Percentiles rank a stretch among this genome's conserved stretches.
phyloP scores from a whole-genome alignment of 2,888 invertebrate species.

The Drosophila melanocephala region DNA sequence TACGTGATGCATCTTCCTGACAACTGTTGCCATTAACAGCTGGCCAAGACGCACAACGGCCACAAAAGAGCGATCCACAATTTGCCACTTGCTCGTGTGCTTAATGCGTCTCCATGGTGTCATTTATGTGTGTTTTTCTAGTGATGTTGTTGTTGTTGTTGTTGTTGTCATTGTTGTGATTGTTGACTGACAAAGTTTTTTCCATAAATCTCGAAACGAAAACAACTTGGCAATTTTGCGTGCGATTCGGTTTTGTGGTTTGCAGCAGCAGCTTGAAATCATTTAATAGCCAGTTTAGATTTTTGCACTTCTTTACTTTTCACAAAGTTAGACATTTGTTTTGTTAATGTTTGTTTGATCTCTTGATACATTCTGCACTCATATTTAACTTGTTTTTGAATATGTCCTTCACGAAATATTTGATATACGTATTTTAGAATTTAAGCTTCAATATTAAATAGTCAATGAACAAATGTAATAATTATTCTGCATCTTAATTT shows the following conservation, averaged over 20 bases:
- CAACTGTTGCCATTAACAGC: conserved; percentile 82
- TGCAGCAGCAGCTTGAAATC: conserved; percentile 32
- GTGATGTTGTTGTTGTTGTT: conserved; percentile 36
- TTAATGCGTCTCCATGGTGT: conserved; percentile 74
- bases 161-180: conserved; percentile 33
- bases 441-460: not conserved
- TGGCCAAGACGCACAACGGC: conserved; percentile 43
- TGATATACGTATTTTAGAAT: fast-evolving
- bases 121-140: conserved; percentile 47
- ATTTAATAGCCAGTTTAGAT: conserved; percentile 38
- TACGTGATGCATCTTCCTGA: conserved; percentile 52
- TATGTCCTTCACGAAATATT: not conserved
- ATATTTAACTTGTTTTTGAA: not conserved
- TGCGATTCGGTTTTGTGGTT: conserved; percentile 64
- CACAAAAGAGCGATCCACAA: conserved; percentile 39
- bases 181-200: conserved; percentile 61
- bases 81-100: conserved; percentile 55
- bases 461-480: not conserved
- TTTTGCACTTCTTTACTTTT: conserved; percentile 1
- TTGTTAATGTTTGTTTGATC: not conserved
- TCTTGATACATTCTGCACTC: not conserved
- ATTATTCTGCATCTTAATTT: not conserved
- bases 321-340: not conserved
- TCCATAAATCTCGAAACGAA: conserved; percentile 54
- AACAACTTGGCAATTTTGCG: conserved; percentile 52